Conservation (phyloP, 1,140 invertebrate species). For the Anadara kagoshimensis region DNA sequence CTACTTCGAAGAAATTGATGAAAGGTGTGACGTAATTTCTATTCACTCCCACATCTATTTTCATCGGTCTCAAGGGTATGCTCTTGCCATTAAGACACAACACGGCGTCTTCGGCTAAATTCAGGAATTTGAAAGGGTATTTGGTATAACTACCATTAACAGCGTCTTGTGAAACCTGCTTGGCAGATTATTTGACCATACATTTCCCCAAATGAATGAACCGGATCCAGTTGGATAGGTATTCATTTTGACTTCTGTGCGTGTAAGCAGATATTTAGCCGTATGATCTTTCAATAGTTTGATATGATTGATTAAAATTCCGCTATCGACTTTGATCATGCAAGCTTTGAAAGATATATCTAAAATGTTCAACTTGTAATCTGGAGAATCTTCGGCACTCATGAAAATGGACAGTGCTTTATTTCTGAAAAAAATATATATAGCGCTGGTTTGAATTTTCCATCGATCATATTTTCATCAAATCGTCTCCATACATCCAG, state of each 20-base stretch:
- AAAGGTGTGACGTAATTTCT: constrained; percentile 18
- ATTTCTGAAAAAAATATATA: no score
- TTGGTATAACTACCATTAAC: neutral
- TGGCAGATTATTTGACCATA: neutral
- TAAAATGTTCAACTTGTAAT: neutral
- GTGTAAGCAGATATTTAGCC: neutral
- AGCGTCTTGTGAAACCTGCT: neutral
- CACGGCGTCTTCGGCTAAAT: neutral
- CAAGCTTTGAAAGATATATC: neutral
- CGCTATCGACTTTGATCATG: constrained; percentile 5
- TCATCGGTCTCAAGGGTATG: constrained; percentile 4
- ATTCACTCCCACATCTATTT: neutral
- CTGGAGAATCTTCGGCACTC: no score
- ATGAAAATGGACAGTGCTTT: no score
- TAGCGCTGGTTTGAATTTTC: no score
- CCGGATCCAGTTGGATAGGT: neutral
- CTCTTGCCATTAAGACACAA: neutral
- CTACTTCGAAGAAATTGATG: constrained; percentile 5
- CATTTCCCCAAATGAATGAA: constrained; percentile 4
- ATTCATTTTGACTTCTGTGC: constrained; percentile 1
- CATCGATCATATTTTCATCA: no score
- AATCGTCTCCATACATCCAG: no score
- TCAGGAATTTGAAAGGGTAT: neutral
- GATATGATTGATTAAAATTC: constrained; percentile 2
- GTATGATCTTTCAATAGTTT: neutral